Evolutionary conservation across 2,113 vertebrate genomes (phyloP).

Genomic region (Agelaius tricolor): DNA sequence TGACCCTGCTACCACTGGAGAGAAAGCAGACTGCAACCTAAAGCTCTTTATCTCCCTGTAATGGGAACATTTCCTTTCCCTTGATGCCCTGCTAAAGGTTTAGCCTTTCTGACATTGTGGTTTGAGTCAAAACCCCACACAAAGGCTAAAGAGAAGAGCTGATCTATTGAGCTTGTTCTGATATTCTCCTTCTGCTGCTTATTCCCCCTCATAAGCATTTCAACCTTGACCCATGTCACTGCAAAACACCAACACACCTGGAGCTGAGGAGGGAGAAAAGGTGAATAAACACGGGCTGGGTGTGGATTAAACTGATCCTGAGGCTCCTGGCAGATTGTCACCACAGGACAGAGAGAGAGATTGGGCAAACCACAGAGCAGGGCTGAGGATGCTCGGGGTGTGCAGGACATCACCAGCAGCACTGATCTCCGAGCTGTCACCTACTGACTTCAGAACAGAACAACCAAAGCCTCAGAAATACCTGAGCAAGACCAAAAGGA

Average conservation of each 20-base stretch:
- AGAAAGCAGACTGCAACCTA: not conserved
- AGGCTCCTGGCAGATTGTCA: not conserved
- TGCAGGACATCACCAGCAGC: not conserved
- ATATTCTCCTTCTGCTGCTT: not conserved
- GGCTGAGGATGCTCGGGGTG: not conserved
- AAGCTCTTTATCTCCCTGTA: not conserved
- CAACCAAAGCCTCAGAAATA: not conserved
- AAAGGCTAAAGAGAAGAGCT: not conserved
- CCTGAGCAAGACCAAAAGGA: not conserved
- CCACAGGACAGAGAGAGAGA: not conserved
- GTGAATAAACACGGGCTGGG: not conserved
- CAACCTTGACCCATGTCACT: rapidly evolving
- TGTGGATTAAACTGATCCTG: not conserved
- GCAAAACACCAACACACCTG: not conserved
- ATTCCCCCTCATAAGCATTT: not conserved
- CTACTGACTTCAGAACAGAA: not conserved
- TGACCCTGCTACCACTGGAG: not conserved
- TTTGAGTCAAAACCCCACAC: not conserved
- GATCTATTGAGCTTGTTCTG: not conserved
- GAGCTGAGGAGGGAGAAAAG: not conserved
- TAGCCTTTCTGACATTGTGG: not conserved
- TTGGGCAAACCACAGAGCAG: not conserved
- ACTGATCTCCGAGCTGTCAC: not conserved
- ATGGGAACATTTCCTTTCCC: not conserved
- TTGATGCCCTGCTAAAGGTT: not conserved